These are phyloP conservation scores for Biston stratarius DNA, from an alignment of 2,888 invertebrate genomes.

Conservation along the genomic window DNA sequence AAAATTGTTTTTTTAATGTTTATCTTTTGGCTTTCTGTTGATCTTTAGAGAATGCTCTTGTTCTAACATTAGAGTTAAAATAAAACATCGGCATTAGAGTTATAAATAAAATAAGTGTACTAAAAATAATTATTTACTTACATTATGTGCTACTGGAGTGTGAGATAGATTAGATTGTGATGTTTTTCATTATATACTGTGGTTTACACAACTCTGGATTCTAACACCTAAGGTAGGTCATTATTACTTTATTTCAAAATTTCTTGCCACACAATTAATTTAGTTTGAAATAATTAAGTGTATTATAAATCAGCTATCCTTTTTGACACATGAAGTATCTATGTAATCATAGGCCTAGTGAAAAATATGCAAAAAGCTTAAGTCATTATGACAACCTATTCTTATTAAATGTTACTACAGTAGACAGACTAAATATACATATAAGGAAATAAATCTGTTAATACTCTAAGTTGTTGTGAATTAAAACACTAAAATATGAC, in stretches of 20 bases:
- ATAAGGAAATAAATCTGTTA: too few relatives aligned
- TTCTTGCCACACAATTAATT: neutral
- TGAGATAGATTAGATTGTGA: slow-evolving; percentile 18
- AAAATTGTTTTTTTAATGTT: neutral
- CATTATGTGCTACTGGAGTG: slow-evolving; percentile 21
- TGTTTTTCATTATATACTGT: neutral
- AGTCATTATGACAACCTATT: too few relatives aligned
- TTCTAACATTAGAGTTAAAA: neutral
- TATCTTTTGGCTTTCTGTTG: neutral
- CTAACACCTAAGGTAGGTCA: slow-evolving; percentile 25
- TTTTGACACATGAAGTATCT: neutral
- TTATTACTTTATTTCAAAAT: slow-evolving; percentile 10
- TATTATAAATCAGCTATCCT: neutral
- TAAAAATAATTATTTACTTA: slow-evolving; percentile 1
- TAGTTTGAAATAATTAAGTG: neutral
- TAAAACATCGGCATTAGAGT: too few relatives aligned
- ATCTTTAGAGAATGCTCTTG: neutral
- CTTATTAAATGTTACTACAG: too few relatives aligned
- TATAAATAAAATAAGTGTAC: neutral
- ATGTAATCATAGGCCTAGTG: neutral
- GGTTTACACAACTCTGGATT: neutral
- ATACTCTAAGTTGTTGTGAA: too few relatives aligned
- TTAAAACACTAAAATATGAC: too few relatives aligned
- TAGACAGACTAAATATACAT: too few relatives aligned
- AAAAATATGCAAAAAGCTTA: too few relatives aligned